These are phyloP conservation scores for Diplolepis rosae DNA, from an alignment of 2,888 invertebrate species.

Conservation along the genomic window DNA sequence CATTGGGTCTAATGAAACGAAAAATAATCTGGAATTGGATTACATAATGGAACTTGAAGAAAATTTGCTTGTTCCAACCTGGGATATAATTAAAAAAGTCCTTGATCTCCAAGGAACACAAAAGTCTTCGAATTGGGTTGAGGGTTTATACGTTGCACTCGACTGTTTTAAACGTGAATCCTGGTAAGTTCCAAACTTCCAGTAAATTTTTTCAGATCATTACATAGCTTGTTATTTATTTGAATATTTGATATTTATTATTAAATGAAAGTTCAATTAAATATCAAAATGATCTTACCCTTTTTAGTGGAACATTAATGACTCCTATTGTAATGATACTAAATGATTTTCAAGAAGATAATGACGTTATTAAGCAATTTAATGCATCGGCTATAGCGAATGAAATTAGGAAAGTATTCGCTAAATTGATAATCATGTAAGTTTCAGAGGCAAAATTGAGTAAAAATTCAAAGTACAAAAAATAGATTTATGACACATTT, in stretches of 20 bases:
- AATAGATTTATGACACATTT: too few relatives aligned
- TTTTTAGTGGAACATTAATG: background rate
- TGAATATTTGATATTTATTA: too few relatives aligned
- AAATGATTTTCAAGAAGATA: conserved; percentile 56
- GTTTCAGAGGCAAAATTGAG: too few relatives aligned
- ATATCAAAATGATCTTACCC: background rate
- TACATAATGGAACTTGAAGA: conserved; percentile 48
- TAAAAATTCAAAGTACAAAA: too few relatives aligned
- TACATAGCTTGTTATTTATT: conserved; percentile 20
- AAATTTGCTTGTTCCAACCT: conserved; percentile 47
- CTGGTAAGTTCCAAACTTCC: conserved; percentile 42
- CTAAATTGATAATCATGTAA: conserved; percentile 56
- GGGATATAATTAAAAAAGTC: conserved; percentile 52
- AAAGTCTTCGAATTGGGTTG: conserved; percentile 52
- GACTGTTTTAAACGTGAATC: conserved; percentile 46
- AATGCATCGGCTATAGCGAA: conserved; percentile 38
- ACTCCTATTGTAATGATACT: conserved; percentile 50
- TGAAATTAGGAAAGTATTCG: conserved; percentile 23
- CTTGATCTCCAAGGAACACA: conserved; percentile 41
- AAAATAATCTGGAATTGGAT: conserved; percentile 45
- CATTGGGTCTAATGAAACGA: conserved; percentile 50
- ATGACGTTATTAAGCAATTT: conserved; percentile 46
- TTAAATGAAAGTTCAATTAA: background rate
- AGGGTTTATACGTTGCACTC: conserved; percentile 50
- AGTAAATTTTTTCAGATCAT: conserved; percentile 22